Percentiles rank a stretch among this genome's conserved stretches.
phyloP scores from a whole-genome alignment of 1,140 invertebrate species.

The Scaptomyza montana region DNA sequence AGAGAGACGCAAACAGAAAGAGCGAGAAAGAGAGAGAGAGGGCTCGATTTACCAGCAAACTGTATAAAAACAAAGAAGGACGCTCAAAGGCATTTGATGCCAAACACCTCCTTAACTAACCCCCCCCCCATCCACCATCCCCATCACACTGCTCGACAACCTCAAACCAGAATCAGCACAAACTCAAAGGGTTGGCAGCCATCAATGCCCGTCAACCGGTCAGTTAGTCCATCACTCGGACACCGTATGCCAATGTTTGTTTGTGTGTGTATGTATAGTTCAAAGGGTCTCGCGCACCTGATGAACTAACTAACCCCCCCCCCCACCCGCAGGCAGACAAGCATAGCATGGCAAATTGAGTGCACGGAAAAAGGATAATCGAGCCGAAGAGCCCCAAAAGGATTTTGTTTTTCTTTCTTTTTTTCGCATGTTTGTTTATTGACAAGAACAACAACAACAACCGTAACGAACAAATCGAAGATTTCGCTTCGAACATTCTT shows the following conservation, averaged over 20 bases:
- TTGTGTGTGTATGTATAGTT: conserved; percentile 32
- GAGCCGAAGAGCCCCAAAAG: conserved; percentile 65
- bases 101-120: conserved; percentile 3
- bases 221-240: conserved; percentile 18
- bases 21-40: background rate
- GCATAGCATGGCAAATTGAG: conserved; percentile 63
- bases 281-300: conserved; percentile 68
- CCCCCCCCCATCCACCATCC: too few species aligned
- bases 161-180: conserved; percentile 2
- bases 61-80: conserved; percentile 60
- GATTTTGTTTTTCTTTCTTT: background rate
- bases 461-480: conserved; percentile 37
- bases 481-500: conserved; percentile 32
- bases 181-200: conserved; percentile 15
- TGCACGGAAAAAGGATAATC: conserved; percentile 73
- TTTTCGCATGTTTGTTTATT: conserved; percentile 44
- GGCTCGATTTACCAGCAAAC: conserved; percentile 38
- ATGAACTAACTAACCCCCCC: conserved; percentile 38
- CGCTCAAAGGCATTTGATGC: conserved; percentile 62
- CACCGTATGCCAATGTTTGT: background rate
- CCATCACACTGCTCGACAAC: background rate
- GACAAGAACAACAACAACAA: conserved; percentile 10
- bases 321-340: conserved; percentile 30
- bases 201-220: conserved; percentile 27
- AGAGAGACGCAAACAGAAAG: too few species aligned